A percentile compares a stretch with the other conserved stretches of the same genome.
Evolutionary conservation across 1,140 invertebrate species (phyloP).

Genomic region (Eumeta japonica): DNA sequence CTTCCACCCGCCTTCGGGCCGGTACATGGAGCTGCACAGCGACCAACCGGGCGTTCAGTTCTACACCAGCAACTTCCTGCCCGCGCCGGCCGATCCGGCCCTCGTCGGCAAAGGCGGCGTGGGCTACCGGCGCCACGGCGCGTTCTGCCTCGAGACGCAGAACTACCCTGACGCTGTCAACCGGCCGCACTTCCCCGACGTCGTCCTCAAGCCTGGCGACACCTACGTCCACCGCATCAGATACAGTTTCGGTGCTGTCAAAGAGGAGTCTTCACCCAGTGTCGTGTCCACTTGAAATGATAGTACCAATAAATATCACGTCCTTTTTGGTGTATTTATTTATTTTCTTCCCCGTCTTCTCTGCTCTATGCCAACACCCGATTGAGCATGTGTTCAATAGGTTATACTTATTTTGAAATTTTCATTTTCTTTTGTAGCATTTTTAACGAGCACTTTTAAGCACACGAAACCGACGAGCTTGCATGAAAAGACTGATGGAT

Average conservation of each 20-base stretch:
- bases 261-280: no score
- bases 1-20: slow-evolving; percentile 67
- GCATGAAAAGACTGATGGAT: no score
- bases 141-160: slow-evolving; percentile 89
- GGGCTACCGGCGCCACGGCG: slow-evolving; percentile 74
- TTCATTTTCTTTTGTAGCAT: no score
- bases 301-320: no score
- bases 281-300: no score
- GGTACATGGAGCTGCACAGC: slow-evolving; percentile 73
- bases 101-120: slow-evolving; percentile 69
- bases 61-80: slow-evolving; percentile 81
- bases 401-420: no score
- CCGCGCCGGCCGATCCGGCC: slow-evolving; percentile 48
- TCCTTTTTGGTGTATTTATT: no score
- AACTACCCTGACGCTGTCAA: slow-evolving; percentile 90
- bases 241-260: slow-evolving; percentile 63
- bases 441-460: no score
- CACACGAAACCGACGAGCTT: no score
- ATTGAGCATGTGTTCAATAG: no score
- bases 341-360: no score
- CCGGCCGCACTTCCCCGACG: slow-evolving; percentile 73
- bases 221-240: slow-evolving; percentile 64
- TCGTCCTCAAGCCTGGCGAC: slow-evolving; percentile 71
- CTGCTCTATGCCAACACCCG: no score
- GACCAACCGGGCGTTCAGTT: slow-evolving; percentile 90